Evolutionary conservation across 1,140 invertebrate species (phyloP), one percentile per base, ranked within the genome.

Genomic region (Brachionus manjavacas): DNA sequence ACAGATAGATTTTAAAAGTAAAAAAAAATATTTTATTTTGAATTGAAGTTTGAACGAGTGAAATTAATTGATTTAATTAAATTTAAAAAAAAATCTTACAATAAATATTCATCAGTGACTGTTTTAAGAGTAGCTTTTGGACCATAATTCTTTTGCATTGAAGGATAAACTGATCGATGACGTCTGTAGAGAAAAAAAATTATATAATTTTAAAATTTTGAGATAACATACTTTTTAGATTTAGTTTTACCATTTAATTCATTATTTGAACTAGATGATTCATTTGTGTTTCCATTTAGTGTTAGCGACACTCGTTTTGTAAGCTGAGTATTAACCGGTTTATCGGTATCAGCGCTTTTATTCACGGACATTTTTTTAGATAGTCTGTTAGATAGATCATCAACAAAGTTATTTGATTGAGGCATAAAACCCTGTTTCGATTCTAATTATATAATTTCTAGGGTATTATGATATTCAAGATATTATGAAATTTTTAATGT

Each of bases 61-160:
- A 35, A 35, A 35, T 35, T 35, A 2, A 35, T 35, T 35, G 7
- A 23, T 70, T 70, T 41, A 9, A 41, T 41, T n/a, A 7, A 74
- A 14, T 28, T 9, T 4, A 52, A 52, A 76, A 49, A 46, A 25
- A 52, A 28, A 8, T 76, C 60, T 83, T 72, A 83, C 80, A 83
- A 31, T 41, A 83, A 41, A 52, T 83, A 55, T 11, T 83, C 60
- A 35, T 83, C 60, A n/a, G 55, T 83, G 11, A 83, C 80, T 83
- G 31, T 20, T 83, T 66, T 83, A n/a, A 83, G 16, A 52, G 80
- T 83, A 25, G 80, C 80, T 68, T 83, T 83, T 25, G 80, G 80
- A 14, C 80, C 80, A 52, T 68, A 83, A 52, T 83, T 83, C 20
- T 68, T 68, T 25, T 49, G 14, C 39, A 46, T 35, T 25, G 80